Evolutionary conservation across 1,140 invertebrate species (phyloP), one percentile per base, ranked within the genome.

Genomic region (Orchesella cincta): DNA sequence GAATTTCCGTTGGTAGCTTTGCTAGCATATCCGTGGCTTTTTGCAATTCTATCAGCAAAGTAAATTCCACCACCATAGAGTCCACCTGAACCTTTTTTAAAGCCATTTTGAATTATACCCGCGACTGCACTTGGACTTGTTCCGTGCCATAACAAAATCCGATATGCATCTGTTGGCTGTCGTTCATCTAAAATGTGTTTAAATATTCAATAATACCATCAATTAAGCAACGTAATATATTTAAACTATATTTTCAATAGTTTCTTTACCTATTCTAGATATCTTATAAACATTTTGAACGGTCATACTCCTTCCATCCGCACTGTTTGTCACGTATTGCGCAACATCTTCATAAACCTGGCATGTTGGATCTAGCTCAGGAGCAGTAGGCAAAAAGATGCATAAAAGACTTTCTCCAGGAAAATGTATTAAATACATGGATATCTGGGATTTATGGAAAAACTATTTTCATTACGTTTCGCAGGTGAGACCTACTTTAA

Each of bases 31-130:
- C 16, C 67, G 8, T 8, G 31, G 31, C 67, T 71, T 36, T 71
- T 71, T 26, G 29, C 16, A 29, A 71, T 71, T 71, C 67, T 31
- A 71, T 71, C 67, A 5, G 67, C 67, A 71, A 71, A 71, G 34
- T 71, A 71, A 71, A 71, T 33, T 12, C 23, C 67, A 2, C 67
- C 67, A 28, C 67, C 67, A 36, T 28, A 71, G 5, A 71, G 12
- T 28, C 67, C 67, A 2, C 67, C 67, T 2, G 3, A 28, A 2
- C 67, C 67, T 18, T 12, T 31, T 33, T 29, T 71, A 23, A 71
- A 71, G 16, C 67, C 67, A 34, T 1, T 71, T 36, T 71, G 23
- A 33, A 71, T 71, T 8, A 71, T 71, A 5, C 67, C 67, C 5
- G 67, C 14, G 8, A 71, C 67, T 12, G 29, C 34, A 5, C 8